A percentile compares a stretch with the other conserved stretches of the same genome.
phyloP scores from a whole-genome alignment of 2,888 invertebrate species.

The Thera britannica region DNA sequence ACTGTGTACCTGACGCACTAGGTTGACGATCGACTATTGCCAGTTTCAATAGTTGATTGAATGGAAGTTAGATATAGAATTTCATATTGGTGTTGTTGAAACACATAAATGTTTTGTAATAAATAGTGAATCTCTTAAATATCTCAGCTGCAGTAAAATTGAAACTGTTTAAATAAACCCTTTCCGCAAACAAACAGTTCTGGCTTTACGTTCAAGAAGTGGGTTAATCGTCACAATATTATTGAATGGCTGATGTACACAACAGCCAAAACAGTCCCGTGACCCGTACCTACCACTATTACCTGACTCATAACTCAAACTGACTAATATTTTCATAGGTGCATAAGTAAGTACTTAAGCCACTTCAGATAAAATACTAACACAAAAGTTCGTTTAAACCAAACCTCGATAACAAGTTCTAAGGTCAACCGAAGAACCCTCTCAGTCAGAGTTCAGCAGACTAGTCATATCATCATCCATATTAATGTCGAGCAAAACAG shows the following conservation, averaged over 20 bases:
- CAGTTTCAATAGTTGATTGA: too few species aligned
- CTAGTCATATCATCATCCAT: too few species aligned
- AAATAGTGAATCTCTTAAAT: slow-evolving; percentile 5
- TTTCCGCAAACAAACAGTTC: slow-evolving; percentile 62
- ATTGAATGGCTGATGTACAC: slow-evolving; percentile 61
- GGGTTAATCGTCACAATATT: slow-evolving; percentile 68
- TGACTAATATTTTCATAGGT: slow-evolving; percentile 13
- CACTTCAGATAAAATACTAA: too few species aligned
- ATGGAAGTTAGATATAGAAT: too few species aligned
- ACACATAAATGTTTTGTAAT: neutral
- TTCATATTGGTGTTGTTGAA: neutral
- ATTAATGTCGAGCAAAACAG: too few species aligned
- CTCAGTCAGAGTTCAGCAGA: too few species aligned
- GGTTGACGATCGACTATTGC: too few species aligned
- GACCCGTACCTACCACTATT: slow-evolving; percentile 55
- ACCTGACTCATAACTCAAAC: slow-evolving; percentile 64
- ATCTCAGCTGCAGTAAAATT: slow-evolving; percentile 26
- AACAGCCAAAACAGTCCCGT: slow-evolving; percentile 60
- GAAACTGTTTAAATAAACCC: slow-evolving; percentile 39
- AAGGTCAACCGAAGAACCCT: neutral
- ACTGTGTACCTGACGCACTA: neutral
- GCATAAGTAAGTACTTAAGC: too few species aligned
- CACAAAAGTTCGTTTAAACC: neutral
- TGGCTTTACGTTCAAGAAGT: slow-evolving; percentile 61
- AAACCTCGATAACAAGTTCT: neutral